These are phyloP conservation scores for Drosophila emarginata DNA, from an alignment of 2,888 invertebrate genomes.

Conservation along the genomic window DNA sequence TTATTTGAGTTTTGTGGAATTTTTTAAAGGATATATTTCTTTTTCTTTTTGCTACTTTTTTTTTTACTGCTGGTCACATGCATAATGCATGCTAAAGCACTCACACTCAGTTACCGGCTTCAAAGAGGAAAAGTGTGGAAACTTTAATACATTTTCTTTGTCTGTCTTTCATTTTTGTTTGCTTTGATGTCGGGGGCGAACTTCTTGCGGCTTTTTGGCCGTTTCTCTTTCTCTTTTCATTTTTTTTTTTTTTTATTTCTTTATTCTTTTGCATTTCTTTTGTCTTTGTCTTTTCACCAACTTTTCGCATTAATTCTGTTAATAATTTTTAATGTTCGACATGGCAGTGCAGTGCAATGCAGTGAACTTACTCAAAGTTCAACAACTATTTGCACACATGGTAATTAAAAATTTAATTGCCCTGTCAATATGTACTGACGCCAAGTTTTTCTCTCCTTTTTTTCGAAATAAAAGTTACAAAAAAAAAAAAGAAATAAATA, in stretches of 20 bases:
- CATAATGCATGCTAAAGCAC: conserved; percentile 31
- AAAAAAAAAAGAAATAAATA: conserved; percentile 1
- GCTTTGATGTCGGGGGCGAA: conserved; percentile 53
- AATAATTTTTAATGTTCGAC: conserved; percentile 70
- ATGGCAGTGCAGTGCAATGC: not conserved
- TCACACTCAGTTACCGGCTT: conserved; percentile 21
- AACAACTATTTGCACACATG: conserved; percentile 54
- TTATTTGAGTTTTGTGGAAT: conserved; percentile 31
- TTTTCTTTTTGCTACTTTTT: conserved; percentile 17
- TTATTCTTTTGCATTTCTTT: conserved; percentile 19
- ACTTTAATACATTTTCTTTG: conserved; percentile 54
- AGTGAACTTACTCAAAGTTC: conserved; percentile 46
- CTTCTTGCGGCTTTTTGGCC: conserved; percentile 44
- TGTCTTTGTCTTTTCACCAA: conserved; percentile 49
- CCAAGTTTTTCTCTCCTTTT: conserved; percentile 24
- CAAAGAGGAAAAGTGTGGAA: conserved; percentile 16
- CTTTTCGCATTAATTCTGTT: conserved; percentile 73
- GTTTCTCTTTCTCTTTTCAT: conserved; percentile 24
- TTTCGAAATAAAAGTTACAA: too few relatives aligned
- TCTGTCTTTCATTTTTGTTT: conserved; percentile 55
- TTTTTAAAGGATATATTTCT: conserved; percentile 25
- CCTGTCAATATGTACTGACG: conserved; percentile 56
- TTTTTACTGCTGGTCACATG: conserved; percentile 39
- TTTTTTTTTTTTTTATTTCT: conserved; percentile 32
- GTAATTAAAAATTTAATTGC: conserved; percentile 74